Percentiles rank a stretch among this genome's conserved stretches.
Conservation (phyloP, 2,113 vertebrate genomes). For the Oenanthe melanoleuca region DNA sequence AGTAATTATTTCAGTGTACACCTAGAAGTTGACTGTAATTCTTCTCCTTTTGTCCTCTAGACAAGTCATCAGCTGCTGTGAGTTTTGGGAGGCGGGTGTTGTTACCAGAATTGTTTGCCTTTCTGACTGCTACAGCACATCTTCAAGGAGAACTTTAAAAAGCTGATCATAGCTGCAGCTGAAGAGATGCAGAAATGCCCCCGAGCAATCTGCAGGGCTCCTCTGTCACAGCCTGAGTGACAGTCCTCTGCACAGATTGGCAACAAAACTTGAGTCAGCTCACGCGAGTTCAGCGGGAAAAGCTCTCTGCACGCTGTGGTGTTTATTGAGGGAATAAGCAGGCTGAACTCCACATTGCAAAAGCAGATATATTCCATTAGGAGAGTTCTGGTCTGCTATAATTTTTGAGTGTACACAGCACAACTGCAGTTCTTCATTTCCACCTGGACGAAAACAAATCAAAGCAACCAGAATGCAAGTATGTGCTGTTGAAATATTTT, state of each 20-base stretch:
- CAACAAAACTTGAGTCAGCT: slow-evolving; percentile 49
- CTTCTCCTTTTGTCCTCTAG: neutral
- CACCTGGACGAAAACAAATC: neutral
- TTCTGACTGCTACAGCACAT: neutral
- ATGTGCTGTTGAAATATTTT: neutral
- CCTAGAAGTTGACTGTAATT: neutral
- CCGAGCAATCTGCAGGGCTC: slow-evolving; percentile 69
- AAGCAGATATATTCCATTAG: slow-evolving; percentile 47
- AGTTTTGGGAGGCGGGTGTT: neutral
- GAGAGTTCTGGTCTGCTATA: slow-evolving; percentile 24
- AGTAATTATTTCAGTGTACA: neutral
- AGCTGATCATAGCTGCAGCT: slow-evolving; percentile 14
- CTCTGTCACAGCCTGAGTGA: slow-evolving; percentile 70
- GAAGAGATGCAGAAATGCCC: slow-evolving; percentile 52
- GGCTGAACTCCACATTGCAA: neutral
- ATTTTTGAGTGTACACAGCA: slow-evolving; percentile 38
- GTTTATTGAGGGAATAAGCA: slow-evolving; percentile 15
- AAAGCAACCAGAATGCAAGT: neutral
- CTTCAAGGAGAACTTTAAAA: slow-evolving; percentile 31
- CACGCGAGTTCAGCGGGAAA: slow-evolving; percentile 67
- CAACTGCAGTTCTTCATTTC: neutral
- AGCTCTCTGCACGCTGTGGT: slow-evolving; percentile 50
- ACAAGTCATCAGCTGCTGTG: neutral
- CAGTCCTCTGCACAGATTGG: slow-evolving; percentile 44
- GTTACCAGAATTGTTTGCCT: slow-evolving; percentile 3